phyloP scores from a whole-genome alignment of 2,888 invertebrate species.

The Parascotia fuliginaria region DNA sequence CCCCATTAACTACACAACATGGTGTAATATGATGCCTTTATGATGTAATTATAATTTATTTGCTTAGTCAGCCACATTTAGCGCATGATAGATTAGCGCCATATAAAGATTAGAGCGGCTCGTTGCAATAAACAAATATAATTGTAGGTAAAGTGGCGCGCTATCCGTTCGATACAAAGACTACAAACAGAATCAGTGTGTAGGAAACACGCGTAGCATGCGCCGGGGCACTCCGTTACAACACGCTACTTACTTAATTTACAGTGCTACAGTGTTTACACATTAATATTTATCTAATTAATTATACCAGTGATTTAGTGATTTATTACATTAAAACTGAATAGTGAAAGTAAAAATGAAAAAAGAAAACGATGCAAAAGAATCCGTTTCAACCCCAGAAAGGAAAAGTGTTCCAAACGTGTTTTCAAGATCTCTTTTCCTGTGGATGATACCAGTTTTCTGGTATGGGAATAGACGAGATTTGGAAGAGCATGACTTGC shows the following conservation, averaged over 20 bases:
- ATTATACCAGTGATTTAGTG: neutral
- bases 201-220: conserved; percentile 25
- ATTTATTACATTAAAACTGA: neutral
- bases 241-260: neutral
- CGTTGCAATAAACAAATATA: conserved; percentile 13
- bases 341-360: conserved; percentile 36
- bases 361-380: conserved; percentile 33
- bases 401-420: conserved; percentile 65
- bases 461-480: conserved; percentile 90
- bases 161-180: conserved; percentile 13
- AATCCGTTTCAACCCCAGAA: conserved; percentile 25
- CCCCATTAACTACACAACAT: no score
- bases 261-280: neutral
- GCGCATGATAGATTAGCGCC: conserved; percentile 11
- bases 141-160: conserved; percentile 34
- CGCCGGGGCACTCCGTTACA: conserved; percentile 26
- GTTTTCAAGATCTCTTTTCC: conserved; percentile 87
- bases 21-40: no score
- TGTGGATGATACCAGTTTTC: conserved; percentile 92
- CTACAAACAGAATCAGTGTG: conserved; percentile 34
- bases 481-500: conserved; percentile 90
- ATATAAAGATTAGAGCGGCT: conserved; percentile 24
- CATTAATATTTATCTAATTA: neutral
- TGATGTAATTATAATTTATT: neutral
- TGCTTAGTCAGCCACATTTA: neutral